Base-by-base conservation (phyloP, 2,113 vertebrate genomes). In the Serranochromis macrocephalus region DNA sequence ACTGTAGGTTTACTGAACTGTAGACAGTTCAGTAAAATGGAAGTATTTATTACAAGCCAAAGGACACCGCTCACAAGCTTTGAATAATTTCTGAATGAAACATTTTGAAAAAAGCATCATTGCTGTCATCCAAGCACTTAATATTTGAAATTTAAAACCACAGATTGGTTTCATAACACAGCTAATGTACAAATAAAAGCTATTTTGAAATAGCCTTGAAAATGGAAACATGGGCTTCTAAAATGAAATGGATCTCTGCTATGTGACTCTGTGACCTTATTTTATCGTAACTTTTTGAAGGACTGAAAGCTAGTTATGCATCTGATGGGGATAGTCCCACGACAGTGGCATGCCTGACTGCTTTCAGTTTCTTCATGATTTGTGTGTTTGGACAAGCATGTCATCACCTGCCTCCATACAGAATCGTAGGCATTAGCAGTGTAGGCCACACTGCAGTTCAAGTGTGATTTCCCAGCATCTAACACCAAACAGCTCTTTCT, bases 351-450 rank as follows among this genome's bases (percentile, higher is more conserved):
- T 3, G 16, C 54, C 16, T 57, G 79, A 24, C 66, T 73, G 86
- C 81, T 88, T 81, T 82, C 58, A 57, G 51, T 17, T 86, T 84
- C 51, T 49, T 80, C 6, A 61, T 47, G 68, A 53, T 71, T 82
- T 49, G 80, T 49, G 55, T 88, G 83, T 90, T 93, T 89, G 87
- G 88, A 93, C 88, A 87, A 84, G 63, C 17, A 63, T 88, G 92
- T 85, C 85, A 87, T 84, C 88, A 82, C 75, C 80, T 21, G 19
- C 73, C 78, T 88, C 40, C 47, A 5, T 14, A 75, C 26, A 58
- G 38, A 85, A 82, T 73, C 31, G 47, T 12, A 0, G 29, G 78
- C 68, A 85, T 82, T 57, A 75, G 51, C 38, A 24, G 80, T 80
- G 45, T 81, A 49, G 40, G 84, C 51, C 80, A 45, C 80, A 45